Base-by-base conservation (phyloP, 1,140 invertebrate genomes). In the Littorina saxatilis region DNA sequence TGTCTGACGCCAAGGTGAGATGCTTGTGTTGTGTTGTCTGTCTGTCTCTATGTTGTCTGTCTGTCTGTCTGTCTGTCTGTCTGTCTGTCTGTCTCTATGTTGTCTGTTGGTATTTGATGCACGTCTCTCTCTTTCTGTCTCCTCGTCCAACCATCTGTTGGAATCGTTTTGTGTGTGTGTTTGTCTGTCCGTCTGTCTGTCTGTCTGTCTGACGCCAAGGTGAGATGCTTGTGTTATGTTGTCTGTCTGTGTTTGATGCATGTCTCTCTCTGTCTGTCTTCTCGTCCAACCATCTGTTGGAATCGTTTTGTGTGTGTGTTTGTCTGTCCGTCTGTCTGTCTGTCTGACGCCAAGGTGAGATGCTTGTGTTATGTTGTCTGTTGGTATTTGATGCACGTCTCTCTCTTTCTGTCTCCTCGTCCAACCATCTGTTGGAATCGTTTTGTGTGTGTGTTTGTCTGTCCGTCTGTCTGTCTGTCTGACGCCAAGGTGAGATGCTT, bases 401-500 rank as follows among this genome's bases (percentile, higher is more conserved):
- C 17, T 39, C 1, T 39, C 1, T 39, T 15, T 70, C 20, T 50
- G 27, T 68, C 35, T 37, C 27, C n/a, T 15, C 35, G 11, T 37
- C 63, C 15, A 13, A 15, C 11, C 27, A 27, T 32, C 11, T 32
- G 63, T 1, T 13, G 11, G 27, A 1, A 27, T 37, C 13, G 63
- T 32, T n/a, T 68, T 13, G 63, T 32, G 35, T 32, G 35, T 15
- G 17, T 37, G 27, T 32, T 11, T 68, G 27, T 68, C 13, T 37
- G 35, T 32, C 1, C 37, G 39, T 50, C 47, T 50, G 9, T 50
- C 9, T 50, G 47, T 50, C 9, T 87, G 7, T 88, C 86, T 29
- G 89, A 90, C 66, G 87, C 89, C 50, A 90, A 90, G 85, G 89
- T 90, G 79, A 68, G 40, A 9, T n/a, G n/a, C n/a, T n/a, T n/a